Conservation (phyloP, 2,113 vertebrate species). For the Oophaga pumilio region DNA sequence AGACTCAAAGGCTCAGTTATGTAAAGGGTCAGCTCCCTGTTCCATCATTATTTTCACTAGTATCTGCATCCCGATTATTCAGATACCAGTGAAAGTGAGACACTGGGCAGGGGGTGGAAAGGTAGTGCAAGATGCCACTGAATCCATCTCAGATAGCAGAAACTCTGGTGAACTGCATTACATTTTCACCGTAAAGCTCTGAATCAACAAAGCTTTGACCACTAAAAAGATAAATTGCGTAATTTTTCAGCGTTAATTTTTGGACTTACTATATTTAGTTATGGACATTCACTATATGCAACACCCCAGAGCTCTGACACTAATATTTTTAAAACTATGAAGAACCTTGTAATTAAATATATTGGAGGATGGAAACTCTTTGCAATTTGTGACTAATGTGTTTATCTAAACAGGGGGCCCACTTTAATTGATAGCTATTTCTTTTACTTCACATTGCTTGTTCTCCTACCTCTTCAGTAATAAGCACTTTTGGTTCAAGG, state of each 20-base stretch:
- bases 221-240: no score
- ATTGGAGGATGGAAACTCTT: neutral
- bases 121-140: no score
- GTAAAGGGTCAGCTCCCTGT: no score
- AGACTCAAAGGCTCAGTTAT: no score
- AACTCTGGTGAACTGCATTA: no score
- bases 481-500: conserved; percentile 32
- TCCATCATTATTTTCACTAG: no score
- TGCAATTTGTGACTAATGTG: neutral
- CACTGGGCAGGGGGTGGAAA: no score
- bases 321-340: neutral
- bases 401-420: neutral
- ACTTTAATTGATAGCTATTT: neutral
- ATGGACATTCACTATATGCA: neutral
- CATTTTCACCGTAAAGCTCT: no score
- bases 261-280: neutral
- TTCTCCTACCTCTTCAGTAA: neutral
- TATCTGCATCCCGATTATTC: no score
- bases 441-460: conserved; percentile 6
- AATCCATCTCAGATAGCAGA: no score
- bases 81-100: no score
- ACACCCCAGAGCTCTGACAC: neutral
- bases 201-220: no score
- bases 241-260: neutral
- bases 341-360: neutral